Evolutionary conservation across 2,888 invertebrate genomes (phyloP), one percentile per base, ranked within the genome.

Genomic region (Phyllotreta cruciferae): DNA sequence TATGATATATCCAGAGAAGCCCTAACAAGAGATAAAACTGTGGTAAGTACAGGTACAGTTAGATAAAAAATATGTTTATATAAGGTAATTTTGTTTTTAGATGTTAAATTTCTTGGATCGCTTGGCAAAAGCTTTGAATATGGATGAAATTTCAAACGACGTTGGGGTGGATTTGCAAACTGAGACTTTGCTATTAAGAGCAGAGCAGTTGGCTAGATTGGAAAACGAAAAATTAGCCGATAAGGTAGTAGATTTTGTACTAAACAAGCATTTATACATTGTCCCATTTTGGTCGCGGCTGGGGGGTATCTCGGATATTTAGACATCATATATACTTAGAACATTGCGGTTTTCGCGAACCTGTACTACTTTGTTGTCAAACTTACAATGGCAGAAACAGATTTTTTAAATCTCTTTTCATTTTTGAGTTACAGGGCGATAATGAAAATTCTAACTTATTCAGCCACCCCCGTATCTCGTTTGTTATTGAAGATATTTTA

Each of bases 221-320:
- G 93, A 94, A 82, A 90, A 89, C 75, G 93, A 93, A 80, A 90
- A 92, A 79, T 84, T 93, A 63, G 91, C 90, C 10, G 93, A 93
- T 82, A 91, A 92, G 88, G 92, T 91, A 82, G 67, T 8, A 14
- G 8, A 11, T 52, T 11, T 35, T n/a, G 34, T 6, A 24, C 24
- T 24, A 4, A 24, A 24, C 50, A n/a, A n/a, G n/a, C n/a, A n/a
- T n/a, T n/a, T n/a, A n/a, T n/a, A n/a, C n/a, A n/a, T n/a, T n/a
- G n/a, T n/a, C n/a, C n/a, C n/a, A n/a, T n/a, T n/a, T n/a, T n/a
- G n/a, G n/a, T n/a, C n/a, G n/a, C n/a, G n/a, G n/a, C n/a, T n/a
- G n/a, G n/a, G n/a, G n/a, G n/a, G n/a, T n/a, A n/a, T n/a, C n/a
- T n/a, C n/a, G n/a, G n/a, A n/a, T n/a, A n/a, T n/a, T n/a, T n/a